Evolutionary conservation across 2,113 vertebrate species (phyloP).

Genomic region (Tragelaphus imberbis): DNA sequence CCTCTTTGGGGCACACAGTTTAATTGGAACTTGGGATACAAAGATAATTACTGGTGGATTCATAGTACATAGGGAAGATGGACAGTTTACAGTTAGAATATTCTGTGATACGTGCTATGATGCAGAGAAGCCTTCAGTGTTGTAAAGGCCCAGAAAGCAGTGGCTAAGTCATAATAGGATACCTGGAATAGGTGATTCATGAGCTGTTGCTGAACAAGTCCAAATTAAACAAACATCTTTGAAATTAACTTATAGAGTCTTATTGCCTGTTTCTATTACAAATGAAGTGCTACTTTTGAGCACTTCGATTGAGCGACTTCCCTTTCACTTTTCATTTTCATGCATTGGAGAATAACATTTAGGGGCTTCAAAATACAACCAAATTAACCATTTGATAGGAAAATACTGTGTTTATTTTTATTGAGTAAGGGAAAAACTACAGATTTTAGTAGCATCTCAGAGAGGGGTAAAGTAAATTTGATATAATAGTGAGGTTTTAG

Average conservation of each 20-base stretch:
- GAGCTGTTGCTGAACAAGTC: too few relatives aligned
- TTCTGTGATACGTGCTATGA: background rate
- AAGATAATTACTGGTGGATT: background rate
- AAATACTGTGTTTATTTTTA: background rate
- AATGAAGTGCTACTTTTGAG: too few relatives aligned
- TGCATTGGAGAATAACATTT: too few relatives aligned
- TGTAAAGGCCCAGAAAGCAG: background rate
- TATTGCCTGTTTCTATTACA: too few relatives aligned
- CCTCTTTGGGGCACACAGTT: background rate
- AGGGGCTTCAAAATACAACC: background rate
- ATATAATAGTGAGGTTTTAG: background rate
- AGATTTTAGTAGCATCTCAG: background rate
- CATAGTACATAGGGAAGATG: background rate
- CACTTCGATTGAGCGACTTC: too few relatives aligned
- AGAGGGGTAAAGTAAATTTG: background rate
- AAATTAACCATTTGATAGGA: background rate
- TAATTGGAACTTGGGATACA: background rate
- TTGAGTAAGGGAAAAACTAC: background rate
- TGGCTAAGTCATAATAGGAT: too few relatives aligned
- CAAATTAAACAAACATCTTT: too few relatives aligned
- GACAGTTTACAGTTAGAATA: background rate
- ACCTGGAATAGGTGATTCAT: too few relatives aligned
- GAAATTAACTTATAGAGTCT: too few relatives aligned
- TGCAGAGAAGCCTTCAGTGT: background rate
- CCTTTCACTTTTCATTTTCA: too few relatives aligned